phyloP scores from a whole-genome alignment of 2,888 invertebrate genomes.

The Peribatodes rhomboidaria region DNA sequence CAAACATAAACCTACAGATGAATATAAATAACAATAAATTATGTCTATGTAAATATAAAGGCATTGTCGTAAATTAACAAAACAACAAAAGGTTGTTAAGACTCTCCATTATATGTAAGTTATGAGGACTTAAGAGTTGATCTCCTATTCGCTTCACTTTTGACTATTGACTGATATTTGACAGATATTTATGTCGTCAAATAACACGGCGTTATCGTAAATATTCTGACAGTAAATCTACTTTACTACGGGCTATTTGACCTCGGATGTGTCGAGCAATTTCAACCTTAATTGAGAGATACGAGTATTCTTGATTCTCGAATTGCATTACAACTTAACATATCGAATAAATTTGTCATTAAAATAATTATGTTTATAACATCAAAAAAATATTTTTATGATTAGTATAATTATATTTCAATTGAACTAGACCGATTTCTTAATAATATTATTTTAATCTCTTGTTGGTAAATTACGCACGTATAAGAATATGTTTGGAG shows the following conservation, averaged over 20 bases:
- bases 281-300: constrained; percentile 25
- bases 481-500: constrained; percentile 35
- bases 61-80: constrained; percentile 15
- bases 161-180: constrained; percentile 37
- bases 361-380: constrained; percentile 35
- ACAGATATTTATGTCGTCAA: constrained; percentile 39
- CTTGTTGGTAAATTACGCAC: constrained; percentile 33
- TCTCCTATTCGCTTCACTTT: constrained; percentile 30
- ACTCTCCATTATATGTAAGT: constrained; percentile 35
- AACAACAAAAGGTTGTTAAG: constrained; percentile 24
- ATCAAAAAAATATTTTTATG: constrained; percentile 35
- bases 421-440: constrained; percentile 32
- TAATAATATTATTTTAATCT: constrained; percentile 41
- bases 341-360: constrained; percentile 27
- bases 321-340: constrained; percentile 15
- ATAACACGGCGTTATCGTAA: constrained; percentile 29
- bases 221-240: constrained; percentile 27
- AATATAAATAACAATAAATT: background rate
- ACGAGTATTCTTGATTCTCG: constrained; percentile 17
- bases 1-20: background rate
- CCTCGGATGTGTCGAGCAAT: constrained; percentile 19
- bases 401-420: constrained; percentile 34
- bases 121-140: constrained; percentile 33
- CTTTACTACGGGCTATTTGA: constrained; percentile 21
- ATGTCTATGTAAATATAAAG: constrained; percentile 3